phyloP scores from a whole-genome alignment of 35 echinoderm and acorn worm species.

The Lytechinus variegatus region DNA sequence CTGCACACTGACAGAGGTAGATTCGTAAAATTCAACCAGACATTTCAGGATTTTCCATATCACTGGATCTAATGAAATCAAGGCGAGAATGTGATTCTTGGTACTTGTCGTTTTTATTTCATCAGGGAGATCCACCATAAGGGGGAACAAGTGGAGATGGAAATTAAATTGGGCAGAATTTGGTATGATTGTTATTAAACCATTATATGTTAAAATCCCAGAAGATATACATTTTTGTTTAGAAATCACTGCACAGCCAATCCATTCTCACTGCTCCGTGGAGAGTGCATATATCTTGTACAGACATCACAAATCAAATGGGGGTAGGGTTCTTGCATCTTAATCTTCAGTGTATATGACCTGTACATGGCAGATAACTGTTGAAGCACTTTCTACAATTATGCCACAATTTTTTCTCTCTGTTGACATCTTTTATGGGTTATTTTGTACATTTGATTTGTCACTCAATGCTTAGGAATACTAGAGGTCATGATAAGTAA shows the following conservation, averaged over 20 bases:
- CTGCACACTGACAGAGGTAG: slow-evolving; percentile 40
- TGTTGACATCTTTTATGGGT: not conserved
- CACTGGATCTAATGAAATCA: slow-evolving; percentile 17
- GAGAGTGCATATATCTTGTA: not conserved
- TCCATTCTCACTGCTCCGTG: not conserved
- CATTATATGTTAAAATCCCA: not conserved
- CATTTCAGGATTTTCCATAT: slow-evolving; percentile 16
- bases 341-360: not conserved
- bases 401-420: not conserved
- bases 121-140: not conserved
- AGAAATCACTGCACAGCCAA: not conserved
- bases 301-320: not conserved
- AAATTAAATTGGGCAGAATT: slow-evolving; percentile 20
- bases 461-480: not conserved
- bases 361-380: not conserved
- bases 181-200: not conserved
- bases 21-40: not conserved
- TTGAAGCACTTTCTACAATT: not conserved
- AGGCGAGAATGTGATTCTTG: slow-evolving; percentile 28
- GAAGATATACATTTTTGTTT: not conserved
- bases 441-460: not conserved
- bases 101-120: slow-evolving; percentile 13
- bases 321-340: not conserved
- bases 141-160: not conserved
- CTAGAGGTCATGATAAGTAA: not conserved